A percentile compares a stretch with the other conserved stretches of the same genome.
These are phyloP conservation scores for Acanthoscelides obtectus DNA, from an alignment of 2,888 invertebrate genomes.

Conservation along the genomic window DNA sequence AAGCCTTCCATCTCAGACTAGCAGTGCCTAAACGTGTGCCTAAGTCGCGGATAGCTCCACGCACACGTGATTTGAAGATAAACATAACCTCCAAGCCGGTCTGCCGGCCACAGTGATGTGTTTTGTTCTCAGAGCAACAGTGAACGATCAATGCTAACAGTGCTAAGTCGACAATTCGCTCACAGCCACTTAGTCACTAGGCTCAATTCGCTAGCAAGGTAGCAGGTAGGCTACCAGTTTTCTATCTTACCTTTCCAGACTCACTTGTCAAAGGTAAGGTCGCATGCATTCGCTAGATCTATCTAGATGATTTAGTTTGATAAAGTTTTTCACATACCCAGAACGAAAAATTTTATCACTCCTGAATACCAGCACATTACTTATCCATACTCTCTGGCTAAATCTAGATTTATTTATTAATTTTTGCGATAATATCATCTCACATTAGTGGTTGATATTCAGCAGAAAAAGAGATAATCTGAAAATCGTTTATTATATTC, in stretches of 20 bases:
- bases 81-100: conserved; percentile 18
- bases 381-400: no score
- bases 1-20: conserved; percentile 22
- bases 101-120: not conserved
- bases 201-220: not conserved
- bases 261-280: not conserved
- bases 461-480: no score
- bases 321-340: no score
- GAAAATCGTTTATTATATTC: not conserved
- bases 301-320: no score
- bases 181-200: not conserved
- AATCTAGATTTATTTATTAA: no score
- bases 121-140: conserved; percentile 25
- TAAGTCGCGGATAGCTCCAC: not conserved
- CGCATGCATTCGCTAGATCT: not conserved
- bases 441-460: no score
- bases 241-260: not conserved
- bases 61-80: conserved; percentile 19
- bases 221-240: not conserved
- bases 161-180: conserved; percentile 23
- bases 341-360: no score
- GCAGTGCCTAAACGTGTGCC: conserved; percentile 20
- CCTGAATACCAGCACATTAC: no score
- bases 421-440: no score
- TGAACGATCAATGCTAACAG: conserved; percentile 42